Evolutionary conservation across 2,113 vertebrate genomes (phyloP).

Genomic region (Xenopus borealis): DNA sequence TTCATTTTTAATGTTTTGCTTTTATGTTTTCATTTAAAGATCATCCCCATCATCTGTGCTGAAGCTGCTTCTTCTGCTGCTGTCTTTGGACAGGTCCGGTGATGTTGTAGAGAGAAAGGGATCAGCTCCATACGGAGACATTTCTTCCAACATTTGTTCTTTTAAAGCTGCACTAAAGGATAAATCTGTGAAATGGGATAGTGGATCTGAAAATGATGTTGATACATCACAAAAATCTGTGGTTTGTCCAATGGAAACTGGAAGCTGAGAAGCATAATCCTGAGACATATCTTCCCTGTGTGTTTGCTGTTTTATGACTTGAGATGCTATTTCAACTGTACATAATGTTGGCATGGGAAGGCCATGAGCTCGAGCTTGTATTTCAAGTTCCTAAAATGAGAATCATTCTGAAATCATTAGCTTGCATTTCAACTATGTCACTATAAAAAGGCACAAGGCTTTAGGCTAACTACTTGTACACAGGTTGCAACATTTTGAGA

Average conservation of each 20-base stretch:
- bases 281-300: constrained; percentile 76
- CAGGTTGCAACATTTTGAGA: no score
- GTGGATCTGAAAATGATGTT: constrained; percentile 86
- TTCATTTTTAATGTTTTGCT: no score
- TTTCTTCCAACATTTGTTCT: constrained; percentile 82
- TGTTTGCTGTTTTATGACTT: constrained; percentile 75
- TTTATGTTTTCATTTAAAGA: constrained; percentile 60
- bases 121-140: constrained; percentile 84
- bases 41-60: constrained; percentile 85
- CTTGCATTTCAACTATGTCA: no score
- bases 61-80: constrained; percentile 90
- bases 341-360: constrained; percentile 77
- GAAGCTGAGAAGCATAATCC: constrained; percentile 75
- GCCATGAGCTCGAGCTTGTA: constrained; percentile 88
- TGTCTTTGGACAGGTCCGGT: constrained; percentile 83
- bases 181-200: constrained; percentile 96
- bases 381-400: constrained; percentile 85
- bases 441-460: no score
- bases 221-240: constrained; percentile 65
- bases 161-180: constrained; percentile 87
- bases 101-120: constrained; percentile 86
- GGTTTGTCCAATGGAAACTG: constrained; percentile 58
- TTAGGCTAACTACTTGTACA: no score
- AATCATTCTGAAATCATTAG: constrained; percentile 35
- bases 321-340: constrained; percentile 69